Percentiles rank a stretch among this genome's conserved stretches.
Evolutionary conservation across 2,888 invertebrate species (phyloP).

Genomic region (Chrysolina haemoptera): DNA sequence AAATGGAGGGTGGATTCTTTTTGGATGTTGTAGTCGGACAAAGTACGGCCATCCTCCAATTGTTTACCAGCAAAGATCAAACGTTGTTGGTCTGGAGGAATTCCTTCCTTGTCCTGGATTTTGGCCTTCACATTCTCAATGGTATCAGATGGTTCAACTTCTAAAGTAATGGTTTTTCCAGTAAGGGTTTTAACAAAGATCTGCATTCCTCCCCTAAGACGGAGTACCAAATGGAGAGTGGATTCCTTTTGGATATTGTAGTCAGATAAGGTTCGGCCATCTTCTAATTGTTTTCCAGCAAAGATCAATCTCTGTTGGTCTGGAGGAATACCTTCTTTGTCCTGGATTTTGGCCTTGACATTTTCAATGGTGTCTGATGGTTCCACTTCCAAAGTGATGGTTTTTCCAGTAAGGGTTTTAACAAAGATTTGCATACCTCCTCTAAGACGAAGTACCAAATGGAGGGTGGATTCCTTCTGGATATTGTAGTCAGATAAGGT

Average conservation of each 20-base stretch:
- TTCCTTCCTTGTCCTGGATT: conserved; percentile 81
- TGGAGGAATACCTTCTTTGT: conserved; percentile 27
- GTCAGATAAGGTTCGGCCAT: conserved; percentile 22
- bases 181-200: conserved; percentile 23
- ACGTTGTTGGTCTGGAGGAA: conserved; percentile 75
- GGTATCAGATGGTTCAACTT: conserved; percentile 92
- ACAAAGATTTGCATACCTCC: conserved; percentile 76
- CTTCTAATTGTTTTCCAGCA: conserved; percentile 26
- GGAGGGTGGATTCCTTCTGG: conserved; percentile 76
- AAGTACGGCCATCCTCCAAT: conserved; percentile 84
- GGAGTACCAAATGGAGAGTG: conserved; percentile 19
- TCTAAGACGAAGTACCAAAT: conserved; percentile 72
- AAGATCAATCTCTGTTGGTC: conserved; percentile 27
- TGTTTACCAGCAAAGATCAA: conserved; percentile 96
- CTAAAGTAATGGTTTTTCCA: conserved; percentile 89
- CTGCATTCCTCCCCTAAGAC: conserved; percentile 22
- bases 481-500: conserved; percentile 78
- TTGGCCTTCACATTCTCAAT: conserved; percentile 96
- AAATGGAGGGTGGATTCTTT: conserved; percentile 75
- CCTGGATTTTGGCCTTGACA: conserved; percentile 59
- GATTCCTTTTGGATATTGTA: conserved; percentile 28
- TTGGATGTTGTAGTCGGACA: conserved; percentile 76
- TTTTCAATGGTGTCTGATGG: conserved; percentile 75
- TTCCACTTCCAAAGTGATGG: conserved; percentile 73
- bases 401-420: conserved; percentile 75